Evolutionary conservation across 2,113 vertebrate species (phyloP).

Genomic region (Plectropomus leopardus): DNA sequence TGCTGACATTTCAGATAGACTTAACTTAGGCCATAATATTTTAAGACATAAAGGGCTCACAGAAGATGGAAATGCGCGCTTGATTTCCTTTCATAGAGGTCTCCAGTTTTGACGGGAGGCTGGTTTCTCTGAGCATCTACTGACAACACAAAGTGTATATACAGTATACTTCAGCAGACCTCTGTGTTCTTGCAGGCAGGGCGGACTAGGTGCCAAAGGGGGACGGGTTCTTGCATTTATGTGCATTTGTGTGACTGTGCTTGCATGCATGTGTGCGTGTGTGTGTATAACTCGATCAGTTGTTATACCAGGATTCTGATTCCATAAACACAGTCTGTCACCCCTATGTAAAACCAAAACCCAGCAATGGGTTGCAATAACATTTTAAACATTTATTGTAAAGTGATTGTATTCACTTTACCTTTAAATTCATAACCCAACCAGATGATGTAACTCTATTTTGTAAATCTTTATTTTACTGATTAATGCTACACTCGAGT

Average conservation of each 20-base stretch:
- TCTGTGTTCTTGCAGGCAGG: slow-evolving; percentile 36
- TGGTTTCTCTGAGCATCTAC: slow-evolving; percentile 43
- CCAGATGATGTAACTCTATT: slow-evolving; percentile 32
- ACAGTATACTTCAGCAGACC: slow-evolving; percentile 25
- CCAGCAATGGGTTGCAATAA: slow-evolving; percentile 73
- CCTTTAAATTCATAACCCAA: slow-evolving; percentile 41
- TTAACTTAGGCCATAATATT: slow-evolving; percentile 61
- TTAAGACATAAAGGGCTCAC: slow-evolving; percentile 76
- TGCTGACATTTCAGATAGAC: slow-evolving; percentile 46
- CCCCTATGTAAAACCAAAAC: slow-evolving; percentile 44
- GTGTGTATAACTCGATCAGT: slow-evolving; percentile 36
- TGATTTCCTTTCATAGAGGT: slow-evolving; percentile 40
- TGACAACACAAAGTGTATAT: slow-evolving; percentile 47
- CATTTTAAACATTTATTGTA: slow-evolving; percentile 46
- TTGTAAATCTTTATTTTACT: slow-evolving; percentile 55
- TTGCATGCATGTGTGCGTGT: slow-evolving; percentile 50
- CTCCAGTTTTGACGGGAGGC: slow-evolving; percentile 19
- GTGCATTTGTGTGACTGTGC: slow-evolving; percentile 51
- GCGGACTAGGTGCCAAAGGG: slow-evolving; percentile 62
- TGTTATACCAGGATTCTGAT: slow-evolving; percentile 38
- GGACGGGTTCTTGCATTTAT: slow-evolving; percentile 42
- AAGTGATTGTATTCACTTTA: slow-evolving; percentile 36
- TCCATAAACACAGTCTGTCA: slow-evolving; percentile 38
- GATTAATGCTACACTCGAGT: slow-evolving; percentile 34
- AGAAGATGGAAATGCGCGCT: slow-evolving; percentile 58